Evolutionary conservation across 2,888 invertebrate species (phyloP).

Genomic region (Himalopsyche japonica): DNA sequence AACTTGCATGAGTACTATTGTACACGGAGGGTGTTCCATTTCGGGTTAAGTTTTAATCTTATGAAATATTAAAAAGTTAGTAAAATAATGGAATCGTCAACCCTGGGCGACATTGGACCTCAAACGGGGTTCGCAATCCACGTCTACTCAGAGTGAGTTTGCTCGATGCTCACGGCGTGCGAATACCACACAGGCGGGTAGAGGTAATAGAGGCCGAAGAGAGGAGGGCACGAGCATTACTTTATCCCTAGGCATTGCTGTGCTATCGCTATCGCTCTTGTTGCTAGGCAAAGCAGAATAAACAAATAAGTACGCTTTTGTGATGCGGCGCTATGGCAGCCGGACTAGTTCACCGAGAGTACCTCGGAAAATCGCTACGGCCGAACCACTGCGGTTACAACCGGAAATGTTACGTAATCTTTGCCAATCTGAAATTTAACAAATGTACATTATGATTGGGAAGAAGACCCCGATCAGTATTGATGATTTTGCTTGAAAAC

Average conservation of each 20-base stretch:
- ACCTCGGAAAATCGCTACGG: not conserved
- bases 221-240: not conserved
- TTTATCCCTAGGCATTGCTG: not conserved
- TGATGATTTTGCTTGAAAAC: too few species aligned
- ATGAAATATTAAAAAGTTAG: too few species aligned
- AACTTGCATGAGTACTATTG: too few species aligned
- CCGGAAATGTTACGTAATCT: not conserved
- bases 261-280: not conserved
- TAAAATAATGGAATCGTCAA: not conserved
- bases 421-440: not conserved
- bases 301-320: not conserved
- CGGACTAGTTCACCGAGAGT: not conserved
- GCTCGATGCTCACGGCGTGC: not conserved
- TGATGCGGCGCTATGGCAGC: not conserved
- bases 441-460: not conserved
- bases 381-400: not conserved
- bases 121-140: not conserved
- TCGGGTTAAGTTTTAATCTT: too few species aligned
- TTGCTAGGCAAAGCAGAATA: not conserved
- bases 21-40: too few species aligned
- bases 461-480: too few species aligned
- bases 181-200: not conserved
- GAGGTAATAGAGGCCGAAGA: not conserved
- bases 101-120: not conserved
- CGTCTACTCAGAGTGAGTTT: not conserved